Conservation (phyloP, 2,888 invertebrate species). For the Noctua janthe region DNA sequence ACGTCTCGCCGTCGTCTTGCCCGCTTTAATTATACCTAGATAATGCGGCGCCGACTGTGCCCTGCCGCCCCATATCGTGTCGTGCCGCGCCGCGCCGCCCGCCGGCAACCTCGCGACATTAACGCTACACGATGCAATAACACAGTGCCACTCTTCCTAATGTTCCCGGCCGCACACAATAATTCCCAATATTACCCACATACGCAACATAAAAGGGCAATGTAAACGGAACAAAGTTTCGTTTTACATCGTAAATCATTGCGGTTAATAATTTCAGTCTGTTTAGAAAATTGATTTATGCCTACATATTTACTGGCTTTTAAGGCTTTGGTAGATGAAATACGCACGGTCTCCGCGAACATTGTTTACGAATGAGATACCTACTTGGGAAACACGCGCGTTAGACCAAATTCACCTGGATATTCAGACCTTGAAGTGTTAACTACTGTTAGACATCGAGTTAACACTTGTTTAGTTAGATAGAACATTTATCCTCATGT, state of each 20-base stretch:
- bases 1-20: slow-evolving; percentile 90
- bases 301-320: slow-evolving; percentile 82
- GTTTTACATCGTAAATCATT: slow-evolving; percentile 80
- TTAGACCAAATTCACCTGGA: slow-evolving; percentile 28
- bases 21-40: slow-evolving; percentile 89
- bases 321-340: slow-evolving; percentile 79
- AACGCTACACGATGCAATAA: slow-evolving; percentile 86
- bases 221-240: slow-evolving; percentile 74
- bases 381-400: slow-evolving; percentile 40
- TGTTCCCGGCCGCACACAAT: slow-evolving; percentile 76
- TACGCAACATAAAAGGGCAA: slow-evolving; percentile 71
- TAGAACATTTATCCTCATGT: slow-evolving; percentile 3
- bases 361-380: slow-evolving; percentile 61
- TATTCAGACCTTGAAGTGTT: slow-evolving; percentile 33
- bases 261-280: slow-evolving; percentile 81
- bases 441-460: not conserved
- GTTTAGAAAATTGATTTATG: slow-evolving; percentile 86
- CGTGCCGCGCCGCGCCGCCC: slow-evolving; percentile 33
- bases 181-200: slow-evolving; percentile 72
- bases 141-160: slow-evolving; percentile 82
- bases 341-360: slow-evolving; percentile 68
- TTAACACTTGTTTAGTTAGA: not conserved
- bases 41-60: slow-evolving; percentile 85
- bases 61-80: slow-evolving; percentile 72
- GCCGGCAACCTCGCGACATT: slow-evolving; percentile 76